These are phyloP conservation scores for Coelinius sp. DNA, from an alignment of 2,888 invertebrate species.

Conservation along the genomic window DNA sequence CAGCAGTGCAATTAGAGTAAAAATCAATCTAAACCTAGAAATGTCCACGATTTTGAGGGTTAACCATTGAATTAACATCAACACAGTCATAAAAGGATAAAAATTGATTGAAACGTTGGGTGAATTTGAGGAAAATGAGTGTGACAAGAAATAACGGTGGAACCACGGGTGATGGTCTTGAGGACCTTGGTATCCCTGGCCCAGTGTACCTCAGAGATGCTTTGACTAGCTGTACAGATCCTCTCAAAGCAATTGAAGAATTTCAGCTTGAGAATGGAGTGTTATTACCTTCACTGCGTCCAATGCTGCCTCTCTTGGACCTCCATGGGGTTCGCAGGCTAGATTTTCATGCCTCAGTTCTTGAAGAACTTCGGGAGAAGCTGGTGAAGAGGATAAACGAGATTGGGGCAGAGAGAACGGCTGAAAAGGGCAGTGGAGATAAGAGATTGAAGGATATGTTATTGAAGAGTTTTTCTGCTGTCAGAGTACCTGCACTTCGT, in stretches of 20 bases:
- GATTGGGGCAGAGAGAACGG: constrained; percentile 75
- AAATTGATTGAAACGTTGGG: background rate
- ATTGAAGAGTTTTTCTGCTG: constrained; percentile 93
- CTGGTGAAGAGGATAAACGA: constrained; percentile 81
- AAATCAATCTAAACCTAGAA: background rate
- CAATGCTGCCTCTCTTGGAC: constrained; percentile 95
- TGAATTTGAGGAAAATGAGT: constrained; percentile 54
- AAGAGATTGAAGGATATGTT: constrained; percentile 91
- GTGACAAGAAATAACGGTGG: constrained; percentile 58
- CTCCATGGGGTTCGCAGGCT: constrained; percentile 92
- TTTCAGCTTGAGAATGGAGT: constrained; percentile 97
- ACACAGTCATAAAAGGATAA: no score
- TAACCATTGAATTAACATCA: background rate
- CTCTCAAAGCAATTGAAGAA: constrained; percentile 97
- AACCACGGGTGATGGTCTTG: constrained; percentile 77
- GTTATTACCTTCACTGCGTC: constrained; percentile 89
- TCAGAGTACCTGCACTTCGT: constrained; percentile 89
- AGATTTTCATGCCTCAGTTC: constrained; percentile 95
- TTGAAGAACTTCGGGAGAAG: constrained; percentile 81
- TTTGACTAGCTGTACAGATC: constrained; percentile 95
- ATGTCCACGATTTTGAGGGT: background rate
- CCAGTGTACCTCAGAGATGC: constrained; percentile 90
- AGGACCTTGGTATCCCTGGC: constrained; percentile 90
- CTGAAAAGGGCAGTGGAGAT: constrained; percentile 81
- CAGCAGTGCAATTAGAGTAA: background rate